Conservation (phyloP, 2,888 invertebrate species). For the Achlya flavicornis region DNA sequence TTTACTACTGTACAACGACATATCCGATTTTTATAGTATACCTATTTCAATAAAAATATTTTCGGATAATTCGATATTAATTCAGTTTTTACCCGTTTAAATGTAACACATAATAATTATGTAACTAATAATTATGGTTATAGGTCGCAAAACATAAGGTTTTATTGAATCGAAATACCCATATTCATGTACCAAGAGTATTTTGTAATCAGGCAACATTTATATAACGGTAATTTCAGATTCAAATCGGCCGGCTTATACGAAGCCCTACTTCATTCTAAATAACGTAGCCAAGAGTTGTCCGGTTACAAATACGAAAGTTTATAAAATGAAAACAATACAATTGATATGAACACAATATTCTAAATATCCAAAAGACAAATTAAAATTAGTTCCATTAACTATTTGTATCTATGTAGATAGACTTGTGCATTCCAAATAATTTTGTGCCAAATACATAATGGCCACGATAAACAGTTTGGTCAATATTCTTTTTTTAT, state of each 20-base stretch:
- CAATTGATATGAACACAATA: conserved; percentile 43
- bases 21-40: conserved; percentile 76
- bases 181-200: conserved; percentile 21
- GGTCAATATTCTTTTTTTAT: conserved; percentile 55
- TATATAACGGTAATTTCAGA: conserved; percentile 17
- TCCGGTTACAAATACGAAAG: conserved; percentile 42
- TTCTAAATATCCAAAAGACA: conserved; percentile 50
- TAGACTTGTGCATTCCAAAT: conserved; percentile 79
- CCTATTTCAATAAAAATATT: conserved; percentile 57
- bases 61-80: conserved; percentile 54
- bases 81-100: conserved; percentile 48
- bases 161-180: conserved; percentile 26
- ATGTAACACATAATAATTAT: conserved; percentile 28
- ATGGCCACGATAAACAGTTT: conserved; percentile 51
- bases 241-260: neutral
- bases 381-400: conserved; percentile 52
- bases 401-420: conserved; percentile 62
- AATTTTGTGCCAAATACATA: conserved; percentile 79
- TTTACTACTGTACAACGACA: conserved; percentile 73
- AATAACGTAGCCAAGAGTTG: conserved; percentile 23
- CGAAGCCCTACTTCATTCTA: neutral
- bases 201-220: conserved; percentile 48
- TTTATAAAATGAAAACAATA: conserved; percentile 30
- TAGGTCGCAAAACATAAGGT: conserved; percentile 42
- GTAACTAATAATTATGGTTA: conserved; percentile 39